A percentile compares a stretch with the other conserved stretches of the same genome.
These are phyloP conservation scores for Alca torda DNA, from an alignment of 2,797 vertebrate genomes.

Conservation along the genomic window DNA sequence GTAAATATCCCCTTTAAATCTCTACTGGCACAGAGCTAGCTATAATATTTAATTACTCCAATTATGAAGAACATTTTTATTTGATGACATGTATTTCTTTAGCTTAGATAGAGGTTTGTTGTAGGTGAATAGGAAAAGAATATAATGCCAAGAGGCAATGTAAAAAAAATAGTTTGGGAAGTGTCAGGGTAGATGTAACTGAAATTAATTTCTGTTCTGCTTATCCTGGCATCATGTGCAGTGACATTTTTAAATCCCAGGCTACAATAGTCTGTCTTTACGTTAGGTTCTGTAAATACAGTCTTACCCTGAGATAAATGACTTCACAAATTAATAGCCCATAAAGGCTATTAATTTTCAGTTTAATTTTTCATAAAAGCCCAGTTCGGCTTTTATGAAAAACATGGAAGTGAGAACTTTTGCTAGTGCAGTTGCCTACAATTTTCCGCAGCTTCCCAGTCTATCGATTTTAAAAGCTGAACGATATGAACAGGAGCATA, in stretches of 20 bases:
- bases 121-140: not conserved
- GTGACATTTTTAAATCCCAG: not conserved
- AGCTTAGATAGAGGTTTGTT: not conserved
- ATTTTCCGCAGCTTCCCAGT: not conserved
- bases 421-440: not conserved
- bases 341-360: not conserved
- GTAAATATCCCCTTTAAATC: not conserved
- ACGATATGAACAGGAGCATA: not conserved
- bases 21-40: not conserved
- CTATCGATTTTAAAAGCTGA: not conserved
- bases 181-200: not conserved
- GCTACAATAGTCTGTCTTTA: not conserved
- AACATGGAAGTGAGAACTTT: not conserved
- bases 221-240: not conserved
- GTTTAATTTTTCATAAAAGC: too few species aligned
- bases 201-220: conserved; percentile 15
- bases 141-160: not conserved
- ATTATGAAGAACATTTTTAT: not conserved
- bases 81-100: not conserved
- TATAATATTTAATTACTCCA: not conserved
- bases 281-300: conserved; percentile 1
- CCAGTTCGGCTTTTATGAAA: not conserved
- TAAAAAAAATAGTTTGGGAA: not conserved
- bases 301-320: not conserved
- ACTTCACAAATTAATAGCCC: conserved; percentile 33